phyloP scores from a whole-genome alignment of 2,113 vertebrate species.

The Cyanistes caeruleus region DNA sequence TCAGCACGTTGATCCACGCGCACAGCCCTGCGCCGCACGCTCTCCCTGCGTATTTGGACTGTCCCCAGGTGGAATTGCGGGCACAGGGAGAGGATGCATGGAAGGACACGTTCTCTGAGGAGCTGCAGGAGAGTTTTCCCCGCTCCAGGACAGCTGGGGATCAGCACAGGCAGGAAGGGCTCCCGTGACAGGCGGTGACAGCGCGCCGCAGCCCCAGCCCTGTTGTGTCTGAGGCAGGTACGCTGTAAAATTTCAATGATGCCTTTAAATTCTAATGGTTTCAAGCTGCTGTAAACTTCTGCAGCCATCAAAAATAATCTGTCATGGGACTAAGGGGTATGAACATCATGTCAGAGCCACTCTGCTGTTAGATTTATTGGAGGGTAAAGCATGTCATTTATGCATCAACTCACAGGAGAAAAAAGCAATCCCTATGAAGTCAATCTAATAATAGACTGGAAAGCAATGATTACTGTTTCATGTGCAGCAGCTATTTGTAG shows the following conservation, averaged over 20 bases:
- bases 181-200: neutral
- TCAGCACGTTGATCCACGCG: rapidly evolving
- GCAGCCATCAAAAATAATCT: constrained; percentile 79
- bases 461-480: constrained; percentile 80
- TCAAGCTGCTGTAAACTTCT: constrained; percentile 73
- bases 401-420: constrained; percentile 79
- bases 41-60: rapidly evolving
- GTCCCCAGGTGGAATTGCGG: neutral
- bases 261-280: constrained; percentile 76
- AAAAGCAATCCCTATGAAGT: constrained; percentile 79
- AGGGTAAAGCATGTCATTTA: constrained; percentile 82
- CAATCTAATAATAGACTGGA: constrained; percentile 83
- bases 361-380: constrained; percentile 80
- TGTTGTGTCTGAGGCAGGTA: constrained; percentile 32
- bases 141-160: neutral
- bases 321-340: constrained; percentile 72
- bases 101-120: neutral
- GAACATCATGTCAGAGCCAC: constrained; percentile 76
- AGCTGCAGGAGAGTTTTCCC: neutral
- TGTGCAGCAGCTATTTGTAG: constrained; percentile 75
- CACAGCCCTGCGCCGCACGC: rapidly evolving
- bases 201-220: neutral
- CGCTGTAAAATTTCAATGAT: constrained; percentile 65
- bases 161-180: neutral
- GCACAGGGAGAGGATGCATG: neutral